Evolutionary conservation across 2,888 invertebrate species (phyloP).

Genomic region (Scaptomyza cyrtandrae): DNA sequence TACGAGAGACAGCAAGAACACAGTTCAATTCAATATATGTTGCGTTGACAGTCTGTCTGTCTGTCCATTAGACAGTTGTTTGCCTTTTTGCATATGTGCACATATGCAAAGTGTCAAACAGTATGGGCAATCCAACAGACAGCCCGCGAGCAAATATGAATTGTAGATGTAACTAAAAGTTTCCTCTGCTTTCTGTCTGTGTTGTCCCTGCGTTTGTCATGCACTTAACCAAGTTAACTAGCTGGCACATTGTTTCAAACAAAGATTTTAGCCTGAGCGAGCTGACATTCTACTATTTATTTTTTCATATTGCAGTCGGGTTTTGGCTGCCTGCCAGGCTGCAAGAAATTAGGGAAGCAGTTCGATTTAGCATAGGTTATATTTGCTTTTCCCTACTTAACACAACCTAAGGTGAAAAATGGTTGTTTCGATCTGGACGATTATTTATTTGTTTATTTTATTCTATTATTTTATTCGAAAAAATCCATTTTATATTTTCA

Average conservation of each 20-base stretch:
- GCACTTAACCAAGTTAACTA: conserved; percentile 70
- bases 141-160: conserved; percentile 3
- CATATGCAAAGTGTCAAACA: conserved; percentile 35
- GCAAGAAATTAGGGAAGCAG: conserved; percentile 6
- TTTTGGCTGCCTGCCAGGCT: neutral
- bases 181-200: conserved; percentile 25
- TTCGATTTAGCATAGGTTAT: conserved; percentile 43
- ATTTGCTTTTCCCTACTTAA: conserved; percentile 1
- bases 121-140: conserved; percentile 23
- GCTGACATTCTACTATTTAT: conserved; percentile 3
- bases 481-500: too few relatives aligned
- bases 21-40: conserved; percentile 21
- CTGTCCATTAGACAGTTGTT: conserved; percentile 30
- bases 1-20: neutral
- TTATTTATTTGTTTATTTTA: too few relatives aligned
- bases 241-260: conserved; percentile 37
- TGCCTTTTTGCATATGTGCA: conserved; percentile 15
- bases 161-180: conserved; percentile 20
- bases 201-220: conserved; percentile 68
- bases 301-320: conserved; percentile 4
- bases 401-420: neutral
- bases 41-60: conserved; percentile 36
- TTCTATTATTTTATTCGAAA: too few relatives aligned
- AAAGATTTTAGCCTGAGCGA: conserved; percentile 1
- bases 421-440: too few relatives aligned